Conservation (phyloP, 2,113 vertebrate genomes). For the Chloropsis cyanopogon region DNA sequence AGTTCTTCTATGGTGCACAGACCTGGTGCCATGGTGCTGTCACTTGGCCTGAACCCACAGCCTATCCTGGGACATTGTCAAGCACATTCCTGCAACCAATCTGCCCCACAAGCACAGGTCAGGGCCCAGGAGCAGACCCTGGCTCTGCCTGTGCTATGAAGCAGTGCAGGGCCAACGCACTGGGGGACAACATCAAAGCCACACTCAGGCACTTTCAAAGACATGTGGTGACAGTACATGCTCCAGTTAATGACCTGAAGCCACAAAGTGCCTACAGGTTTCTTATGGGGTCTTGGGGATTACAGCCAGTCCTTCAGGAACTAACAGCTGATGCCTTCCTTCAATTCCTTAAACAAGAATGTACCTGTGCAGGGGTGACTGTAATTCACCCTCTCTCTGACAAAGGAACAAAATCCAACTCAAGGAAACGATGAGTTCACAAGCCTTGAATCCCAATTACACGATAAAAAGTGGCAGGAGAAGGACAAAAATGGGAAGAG, state of each 20-base stretch:
- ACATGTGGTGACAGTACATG: accelerated
- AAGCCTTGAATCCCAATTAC: not conserved
- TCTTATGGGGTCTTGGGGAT: not conserved
- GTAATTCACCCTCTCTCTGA: not conserved
- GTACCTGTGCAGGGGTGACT: accelerated
- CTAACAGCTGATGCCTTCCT: not conserved
- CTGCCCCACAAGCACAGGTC: not conserved
- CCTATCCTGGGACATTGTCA: accelerated
- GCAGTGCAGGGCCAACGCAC: accelerated
- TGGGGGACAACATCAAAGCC: not conserved
- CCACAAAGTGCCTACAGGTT: not conserved
- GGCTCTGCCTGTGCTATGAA: not conserved
- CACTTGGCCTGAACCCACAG: not conserved
- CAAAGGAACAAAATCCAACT: not conserved
- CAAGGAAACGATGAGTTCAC: not conserved
- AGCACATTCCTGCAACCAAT: not conserved
- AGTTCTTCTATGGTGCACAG: too few relatives aligned
- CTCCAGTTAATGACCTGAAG: not conserved
- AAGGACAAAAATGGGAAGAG: not conserved
- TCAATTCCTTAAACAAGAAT: not conserved
- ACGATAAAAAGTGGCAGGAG: not conserved
- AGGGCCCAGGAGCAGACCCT: not conserved
- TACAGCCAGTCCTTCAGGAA: not conserved
- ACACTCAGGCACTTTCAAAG: not conserved
- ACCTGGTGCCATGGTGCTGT: accelerated